phyloP scores from a whole-genome alignment of 2,797 vertebrate species.

The Megaceryle alcyon region DNA sequence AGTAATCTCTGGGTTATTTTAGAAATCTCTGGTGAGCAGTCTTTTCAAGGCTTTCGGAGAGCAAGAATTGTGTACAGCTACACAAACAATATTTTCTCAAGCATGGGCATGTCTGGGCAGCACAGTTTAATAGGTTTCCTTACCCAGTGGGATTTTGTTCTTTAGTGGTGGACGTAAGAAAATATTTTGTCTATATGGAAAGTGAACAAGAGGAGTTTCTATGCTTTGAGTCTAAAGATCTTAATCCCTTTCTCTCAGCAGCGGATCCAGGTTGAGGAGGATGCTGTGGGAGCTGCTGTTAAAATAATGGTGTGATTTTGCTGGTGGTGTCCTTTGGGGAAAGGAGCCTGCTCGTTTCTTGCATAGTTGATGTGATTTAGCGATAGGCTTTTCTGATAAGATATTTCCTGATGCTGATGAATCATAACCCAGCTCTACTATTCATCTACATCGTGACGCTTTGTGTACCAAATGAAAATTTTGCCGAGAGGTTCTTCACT shows the following conservation, averaged over 20 bases:
- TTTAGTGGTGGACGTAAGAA: neutral
- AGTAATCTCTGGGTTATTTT: conserved; percentile 38
- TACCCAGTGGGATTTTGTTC: neutral
- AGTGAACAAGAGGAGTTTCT: neutral
- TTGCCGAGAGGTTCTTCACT: neutral
- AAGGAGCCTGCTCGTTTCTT: neutral
- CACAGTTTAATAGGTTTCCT: neutral
- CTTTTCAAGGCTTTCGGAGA: conserved; percentile 1
- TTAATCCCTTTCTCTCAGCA: neutral
- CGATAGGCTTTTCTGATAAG: neutral
- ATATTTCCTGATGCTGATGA: neutral
- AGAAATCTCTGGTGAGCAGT: neutral
- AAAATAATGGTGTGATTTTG: neutral
- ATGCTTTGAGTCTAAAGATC: neutral
- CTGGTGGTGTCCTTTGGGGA: neutral
- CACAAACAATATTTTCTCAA: conserved; percentile 40
- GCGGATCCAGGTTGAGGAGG: neutral
- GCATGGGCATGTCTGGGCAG: neutral
- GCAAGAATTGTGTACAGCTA: neutral
- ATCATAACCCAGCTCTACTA: neutral
- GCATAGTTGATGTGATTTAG: neutral
- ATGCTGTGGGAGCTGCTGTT: neutral
- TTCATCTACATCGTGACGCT: neutral
- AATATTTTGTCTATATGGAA: neutral
- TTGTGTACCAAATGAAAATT: neutral